These are phyloP conservation scores for Odocoileus hemionus DNA, from an alignment of 2,113 vertebrate genomes.

Conservation along the genomic window DNA sequence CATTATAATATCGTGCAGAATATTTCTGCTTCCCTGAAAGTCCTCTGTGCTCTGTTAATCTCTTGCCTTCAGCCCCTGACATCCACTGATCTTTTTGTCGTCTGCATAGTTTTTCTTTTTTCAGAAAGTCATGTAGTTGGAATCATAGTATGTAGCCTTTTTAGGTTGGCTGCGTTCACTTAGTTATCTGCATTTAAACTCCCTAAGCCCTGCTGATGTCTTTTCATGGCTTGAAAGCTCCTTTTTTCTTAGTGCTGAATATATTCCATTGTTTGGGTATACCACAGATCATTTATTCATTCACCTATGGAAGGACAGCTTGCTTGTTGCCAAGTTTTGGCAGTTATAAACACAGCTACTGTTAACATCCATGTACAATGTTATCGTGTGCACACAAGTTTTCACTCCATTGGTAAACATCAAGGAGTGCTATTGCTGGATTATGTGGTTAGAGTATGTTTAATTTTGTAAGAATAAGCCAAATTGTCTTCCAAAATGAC, in stretches of 20 bases:
- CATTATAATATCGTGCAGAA: not conserved
- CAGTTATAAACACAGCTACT: not conserved
- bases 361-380: not conserved
- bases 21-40: not conserved
- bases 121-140: not conserved
- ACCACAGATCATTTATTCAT: not conserved
- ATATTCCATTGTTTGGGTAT: not conserved
- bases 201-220: not conserved
- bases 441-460: not conserved
- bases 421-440: not conserved
- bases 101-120: not conserved
- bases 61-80: not conserved
- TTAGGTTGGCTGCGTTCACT: not conserved
- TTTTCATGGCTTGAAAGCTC: not conserved
- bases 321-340: not conserved
- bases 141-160: not conserved
- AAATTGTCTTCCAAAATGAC: not conserved
- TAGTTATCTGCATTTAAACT: not conserved
- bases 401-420: not conserved
- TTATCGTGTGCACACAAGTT: not conserved
- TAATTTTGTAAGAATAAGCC: not conserved
- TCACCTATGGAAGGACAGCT: not conserved
- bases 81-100: not conserved
- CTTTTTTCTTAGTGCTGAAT: not conserved
- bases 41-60: not conserved